Percentiles rank a stretch among this genome's conserved stretches.
phyloP scores from a whole-genome alignment of 2,888 invertebrate genomes.

The Latrodectus elegans region DNA sequence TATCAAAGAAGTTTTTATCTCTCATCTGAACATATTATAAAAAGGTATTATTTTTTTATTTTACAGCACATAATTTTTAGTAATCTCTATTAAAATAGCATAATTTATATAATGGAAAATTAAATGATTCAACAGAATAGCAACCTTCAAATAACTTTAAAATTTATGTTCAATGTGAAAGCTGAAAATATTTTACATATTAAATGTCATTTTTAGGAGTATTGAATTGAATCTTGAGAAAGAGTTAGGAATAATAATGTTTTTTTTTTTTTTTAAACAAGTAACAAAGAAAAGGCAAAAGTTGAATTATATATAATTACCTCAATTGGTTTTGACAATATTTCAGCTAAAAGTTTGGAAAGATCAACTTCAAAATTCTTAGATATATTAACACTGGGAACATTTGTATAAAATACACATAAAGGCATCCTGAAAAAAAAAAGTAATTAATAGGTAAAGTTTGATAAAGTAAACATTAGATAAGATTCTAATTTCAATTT shows the following conservation, averaged over 20 bases:
- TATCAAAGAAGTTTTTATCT: no score
- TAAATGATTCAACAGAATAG: no score
- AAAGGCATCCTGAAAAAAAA: conserved; percentile 47
- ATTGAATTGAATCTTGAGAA: neutral
- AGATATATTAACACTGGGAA: conserved; percentile 41
- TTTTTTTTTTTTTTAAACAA: no score
- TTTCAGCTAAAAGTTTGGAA: conserved; percentile 52
- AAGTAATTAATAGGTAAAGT: neutral
- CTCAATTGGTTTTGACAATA: conserved; percentile 57
- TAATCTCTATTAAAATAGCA: no score
- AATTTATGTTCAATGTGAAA: neutral
- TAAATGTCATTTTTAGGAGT: neutral
- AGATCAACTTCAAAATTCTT: conserved; percentile 44
- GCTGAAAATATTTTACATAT: neutral
- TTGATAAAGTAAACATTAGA: no score
- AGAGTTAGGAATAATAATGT: neutral
- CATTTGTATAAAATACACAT: conserved; percentile 60
- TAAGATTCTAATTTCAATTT: no score
- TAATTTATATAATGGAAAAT: no score
- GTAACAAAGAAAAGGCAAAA: neutral
- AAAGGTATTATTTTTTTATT: no score
- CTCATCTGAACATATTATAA: no score
- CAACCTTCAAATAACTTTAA: neutral
- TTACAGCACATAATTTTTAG: no score
- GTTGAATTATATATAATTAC: conserved; percentile 28